These are phyloP conservation scores for Lottia gigantea DNA, from an alignment of 2,888 invertebrate genomes.

Conservation along the genomic window DNA sequence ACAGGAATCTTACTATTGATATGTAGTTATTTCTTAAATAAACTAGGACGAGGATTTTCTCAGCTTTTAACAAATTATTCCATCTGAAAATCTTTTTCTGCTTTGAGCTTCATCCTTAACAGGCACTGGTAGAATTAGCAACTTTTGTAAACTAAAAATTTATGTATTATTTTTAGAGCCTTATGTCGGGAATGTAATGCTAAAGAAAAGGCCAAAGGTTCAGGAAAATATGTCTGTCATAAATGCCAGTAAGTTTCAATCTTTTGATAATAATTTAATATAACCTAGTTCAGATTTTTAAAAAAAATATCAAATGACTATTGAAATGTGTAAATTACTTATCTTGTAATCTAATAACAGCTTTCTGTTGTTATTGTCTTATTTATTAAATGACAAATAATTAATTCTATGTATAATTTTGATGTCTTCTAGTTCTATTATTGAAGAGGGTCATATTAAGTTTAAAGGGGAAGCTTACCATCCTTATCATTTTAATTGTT, in stretches of 20 bases:
- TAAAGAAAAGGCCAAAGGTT: constrained; percentile 91
- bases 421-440: constrained; percentile 74
- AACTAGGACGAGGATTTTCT: too few relatives aligned
- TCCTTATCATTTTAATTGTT: constrained; percentile 98
- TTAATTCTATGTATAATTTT: constrained; percentile 48
- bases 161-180: constrained; percentile 74
- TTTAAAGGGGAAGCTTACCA: constrained; percentile 93
- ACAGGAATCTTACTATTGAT: too few relatives aligned
- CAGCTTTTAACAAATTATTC: too few relatives aligned
- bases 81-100: too few relatives aligned
- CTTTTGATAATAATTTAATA: neutral
- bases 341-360: too few relatives aligned
- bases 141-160: too few relatives aligned
- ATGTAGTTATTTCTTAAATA: too few relatives aligned
- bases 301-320: too few relatives aligned
- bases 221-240: constrained; percentile 96
- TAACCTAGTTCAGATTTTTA: too few relatives aligned
- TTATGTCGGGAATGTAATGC: constrained; percentile 97
- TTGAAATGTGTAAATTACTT: neutral
- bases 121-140: too few relatives aligned
- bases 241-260: constrained; percentile 90
- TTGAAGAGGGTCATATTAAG: constrained; percentile 71
- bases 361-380: neutral
- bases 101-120: too few relatives aligned
- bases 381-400: neutral